Base-by-base conservation (phyloP, 2,888 invertebrate genomes). In the Aporophyla nigra region DNA sequence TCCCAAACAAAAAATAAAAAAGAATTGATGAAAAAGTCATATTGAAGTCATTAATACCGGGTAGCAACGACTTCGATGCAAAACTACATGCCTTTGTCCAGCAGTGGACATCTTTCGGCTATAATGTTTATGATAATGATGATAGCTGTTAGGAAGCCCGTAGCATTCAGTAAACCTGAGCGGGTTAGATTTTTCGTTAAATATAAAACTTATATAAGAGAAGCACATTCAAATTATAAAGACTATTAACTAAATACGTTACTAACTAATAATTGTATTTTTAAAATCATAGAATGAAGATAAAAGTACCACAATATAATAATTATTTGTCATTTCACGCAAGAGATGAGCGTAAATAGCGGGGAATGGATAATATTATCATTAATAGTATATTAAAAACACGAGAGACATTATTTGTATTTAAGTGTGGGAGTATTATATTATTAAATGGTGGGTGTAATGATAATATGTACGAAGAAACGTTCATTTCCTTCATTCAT, bases 381-480 rank as follows among this genome's bases (percentile, higher is more conserved):
- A 56, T 62, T 76, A 58, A 40, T 76, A 63, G 3, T 27, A 14
- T 43, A 56, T 63, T 19, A 49, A 5, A 43, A 7, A 66, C 56
- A 65, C 3, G 5, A 9, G 7, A 3, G 27, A 58, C 65, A 76
- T 75, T 40, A 33, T 33, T 33, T 3, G 10, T 27, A 51, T 51
- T 51, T 43, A 33, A 51, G 51, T 5, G 54, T 65, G 67, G 49
- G 58, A 43, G 66, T 76, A 51, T 33, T 27, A 49, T 43, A 59
- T 43, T 16, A 68, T 46, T 19, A 54, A 33, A 72, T 53, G 27
- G 46, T 53, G 16, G 27, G 43, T 27, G 27, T 54, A 16, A 21
- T 49, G 33, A 58, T 54, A 56, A 62, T 46, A 16, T 6, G 4
- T 40, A 49, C 6, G 5, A 65, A 59, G 0, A 24, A 76, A 33